Conservation (phyloP, 35 echinoderm and acorn worm genomes). For the Ophioderma brevispina region DNA sequence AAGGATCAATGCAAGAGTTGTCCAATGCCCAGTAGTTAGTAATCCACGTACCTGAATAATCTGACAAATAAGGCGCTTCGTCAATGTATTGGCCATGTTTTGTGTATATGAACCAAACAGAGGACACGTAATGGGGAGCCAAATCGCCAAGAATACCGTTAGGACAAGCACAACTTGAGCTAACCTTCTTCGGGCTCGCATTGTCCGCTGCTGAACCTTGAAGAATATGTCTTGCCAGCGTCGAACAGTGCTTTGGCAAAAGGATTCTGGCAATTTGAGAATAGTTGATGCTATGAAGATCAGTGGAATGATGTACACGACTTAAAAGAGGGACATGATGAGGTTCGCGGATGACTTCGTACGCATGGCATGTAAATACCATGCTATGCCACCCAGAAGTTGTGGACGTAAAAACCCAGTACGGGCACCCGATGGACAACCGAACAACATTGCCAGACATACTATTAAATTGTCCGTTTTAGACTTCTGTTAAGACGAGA, state of each 20-base stretch:
- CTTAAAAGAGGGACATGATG: conserved; percentile 27
- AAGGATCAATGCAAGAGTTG: conserved; percentile 78
- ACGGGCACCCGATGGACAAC: not conserved
- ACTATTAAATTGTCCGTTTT: not conserved
- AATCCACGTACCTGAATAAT: conserved; percentile 43
- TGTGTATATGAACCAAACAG: conserved; percentile 51
- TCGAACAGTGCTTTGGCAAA: conserved; percentile 54
- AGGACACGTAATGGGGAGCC: conserved; percentile 61
- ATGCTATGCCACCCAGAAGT: not conserved
- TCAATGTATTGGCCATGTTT: not conserved
- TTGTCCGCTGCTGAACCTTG: conserved; percentile 42
- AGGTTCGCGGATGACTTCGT: conserved; percentile 31
- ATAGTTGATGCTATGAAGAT: conserved; percentile 45
- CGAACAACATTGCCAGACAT: not conserved
- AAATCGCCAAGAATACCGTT: conserved; percentile 79
- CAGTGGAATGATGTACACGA: conserved; percentile 58
- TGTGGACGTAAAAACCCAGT: conserved; percentile 15
- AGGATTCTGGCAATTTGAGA: conserved; percentile 48
- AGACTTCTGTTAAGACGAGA: not conserved
- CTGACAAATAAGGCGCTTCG: not conserved
- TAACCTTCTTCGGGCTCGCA: conserved; percentile 66
- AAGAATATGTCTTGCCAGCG: conserved; percentile 64
- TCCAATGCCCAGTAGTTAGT: conserved; percentile 67
- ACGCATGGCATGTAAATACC: conserved; percentile 25
- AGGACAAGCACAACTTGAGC: conserved; percentile 75